Evolutionary conservation across 1,140 invertebrate species (phyloP), one percentile per base, ranked within the genome.

Genomic region (Psix sp.): DNA sequence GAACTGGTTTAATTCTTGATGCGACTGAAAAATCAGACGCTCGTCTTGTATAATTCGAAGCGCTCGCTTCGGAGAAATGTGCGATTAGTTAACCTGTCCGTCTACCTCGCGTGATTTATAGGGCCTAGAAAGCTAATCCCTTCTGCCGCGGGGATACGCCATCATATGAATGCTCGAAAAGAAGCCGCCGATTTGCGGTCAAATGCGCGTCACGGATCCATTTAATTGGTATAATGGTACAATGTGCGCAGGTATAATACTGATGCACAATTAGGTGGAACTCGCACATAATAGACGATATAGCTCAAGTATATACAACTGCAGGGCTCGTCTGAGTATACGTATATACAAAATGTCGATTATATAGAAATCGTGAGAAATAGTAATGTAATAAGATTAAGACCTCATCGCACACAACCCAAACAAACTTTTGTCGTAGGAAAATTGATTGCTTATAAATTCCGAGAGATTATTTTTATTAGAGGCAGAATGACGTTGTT

Each of bases 111-210:
- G 60, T 82, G 80, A 84, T 84, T 83, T 84, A 84, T 81, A 77
- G 77, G 74, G 76, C 62, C 75, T 74, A 76, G 66, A 78, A 77
- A 77, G 80, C 79, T 83, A 82, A 83, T 83, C 79, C 77, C 65
- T 81, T 77, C 71, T 71, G 51, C 73, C 66, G 35, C 40, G 39
- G 48, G 42, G 62, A 33, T 42, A 15, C 10, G 36, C 14, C 10
- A 2, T 38, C 21, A 10, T n/a, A n/a, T 45, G 7, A 46, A 36
- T 24, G 39, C 46, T 18, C 45, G 51, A 39, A 59, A 75, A 70
- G 72, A 60, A 57, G 43, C 46, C 45, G 56, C 38, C 56, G 68
- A 68, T 71, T 63, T 59, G 67, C 63, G 74, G 62, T 68, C 51
- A 60, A 74, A 74, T 57, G n/a, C n/a, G 20, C 40, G 49, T 49